Base-by-base conservation (phyloP, 2,888 invertebrate genomes). In the Malacosoma neustria region DNA sequence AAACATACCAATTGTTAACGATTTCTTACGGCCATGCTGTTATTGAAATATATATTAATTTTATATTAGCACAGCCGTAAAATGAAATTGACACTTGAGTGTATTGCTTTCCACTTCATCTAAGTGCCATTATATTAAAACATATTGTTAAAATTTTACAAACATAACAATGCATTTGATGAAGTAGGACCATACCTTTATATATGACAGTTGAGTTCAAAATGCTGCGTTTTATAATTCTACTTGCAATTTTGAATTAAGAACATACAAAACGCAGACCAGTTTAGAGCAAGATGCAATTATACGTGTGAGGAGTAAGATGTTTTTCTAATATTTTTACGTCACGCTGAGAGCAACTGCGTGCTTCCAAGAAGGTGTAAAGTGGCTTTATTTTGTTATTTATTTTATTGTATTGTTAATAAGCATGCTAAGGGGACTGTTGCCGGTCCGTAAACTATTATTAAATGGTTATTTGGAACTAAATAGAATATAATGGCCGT, bases 331-430 rank as follows among this genome's bases (percentile, higher is more conserved):
- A 39, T 46, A 37, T 48, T 55, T 68, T 72, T 66, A 54, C 42
- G 35, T 48, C 52, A 48, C 40, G 52, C 55, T 48, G 56, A 52
- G 57, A 47, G 63, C 76, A 79, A 80, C 80, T 76, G 77, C 65
- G 68, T 66, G 72, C 64, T 85, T 85, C 85, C 74, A 69, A 75
- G 84, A 85, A 85, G 81, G 84, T 85, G 85, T 85, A 85, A 85
- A 84, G 79, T 85, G 80, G 76, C 68, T 72, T 22, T 74, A 72
- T 74, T 79, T 80, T 80, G 75, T 73, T 79, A 81, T 77, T 84
- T 84, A 82, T 80, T 80, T 84, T 76, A 82, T 82, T 84, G 81
- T 84, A 81, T 85, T 85, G 80, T 85, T 85, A 84, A 85, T 85
- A 82, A 75, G 80, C 81, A 74, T 74, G 79, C 70, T 72, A 72